Conservation (phyloP, 2,888 invertebrate genomes). For the Protonemura montana region DNA sequence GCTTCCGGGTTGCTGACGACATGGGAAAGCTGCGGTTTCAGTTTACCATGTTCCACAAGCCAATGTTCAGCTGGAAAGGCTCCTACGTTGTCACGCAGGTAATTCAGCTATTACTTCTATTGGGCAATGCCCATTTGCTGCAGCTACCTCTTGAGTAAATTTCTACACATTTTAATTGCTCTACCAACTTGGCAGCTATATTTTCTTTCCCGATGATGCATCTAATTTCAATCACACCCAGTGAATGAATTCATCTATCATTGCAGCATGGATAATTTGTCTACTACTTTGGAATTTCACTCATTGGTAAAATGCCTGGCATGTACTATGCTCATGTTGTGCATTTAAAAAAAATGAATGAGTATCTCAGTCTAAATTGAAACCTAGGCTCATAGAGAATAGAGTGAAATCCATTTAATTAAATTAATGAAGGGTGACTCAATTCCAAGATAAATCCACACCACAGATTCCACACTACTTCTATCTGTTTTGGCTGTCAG, state of each 20-base stretch:
- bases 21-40: slow-evolving; percentile 96
- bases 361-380: not conserved
- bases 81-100: slow-evolving; percentile 97
- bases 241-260: not conserved
- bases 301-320: too few relatives aligned
- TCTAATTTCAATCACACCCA: not conserved
- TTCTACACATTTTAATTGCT: not conserved
- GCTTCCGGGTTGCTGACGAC: slow-evolving; percentile 94
- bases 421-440: not conserved
- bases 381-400: not conserved
- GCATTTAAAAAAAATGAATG: not conserved
- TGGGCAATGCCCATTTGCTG: not conserved
- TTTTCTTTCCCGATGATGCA: not conserved
- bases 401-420: not conserved
- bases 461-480: too few relatives aligned
- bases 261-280: not conserved
- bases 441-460: not conserved
- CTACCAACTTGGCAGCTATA: not conserved
- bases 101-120: slow-evolving; percentile 52
- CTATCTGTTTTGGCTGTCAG: not conserved
- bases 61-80: slow-evolving; percentile 97
- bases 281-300: not conserved
- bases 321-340: not conserved
- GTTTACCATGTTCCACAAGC: slow-evolving; percentile 92
- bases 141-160: slow-evolving; percentile 1